Conservation (phyloP, 2,888 invertebrate species). For the Sphinx pinastri region DNA sequence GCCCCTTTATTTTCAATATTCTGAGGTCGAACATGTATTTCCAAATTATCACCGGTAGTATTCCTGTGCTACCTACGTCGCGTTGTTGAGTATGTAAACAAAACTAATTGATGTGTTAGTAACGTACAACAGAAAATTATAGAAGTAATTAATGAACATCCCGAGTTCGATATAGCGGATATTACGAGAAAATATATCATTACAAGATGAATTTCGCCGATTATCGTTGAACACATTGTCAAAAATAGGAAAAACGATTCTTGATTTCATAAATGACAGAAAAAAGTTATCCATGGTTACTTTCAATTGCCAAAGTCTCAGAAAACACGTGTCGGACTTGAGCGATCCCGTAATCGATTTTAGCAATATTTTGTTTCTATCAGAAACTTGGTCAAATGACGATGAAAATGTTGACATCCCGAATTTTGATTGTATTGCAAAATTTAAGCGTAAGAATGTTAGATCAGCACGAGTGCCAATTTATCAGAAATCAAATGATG, state of each 20-base stretch:
- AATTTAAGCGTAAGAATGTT: slow-evolving; percentile 22
- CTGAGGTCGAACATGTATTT: too few species aligned
- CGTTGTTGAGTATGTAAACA: too few species aligned
- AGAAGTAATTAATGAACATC: too few species aligned
- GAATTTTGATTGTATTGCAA: slow-evolving; percentile 23
- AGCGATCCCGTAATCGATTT: slow-evolving; percentile 21
- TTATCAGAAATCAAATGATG: slow-evolving; percentile 18
- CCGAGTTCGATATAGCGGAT: too few species aligned
- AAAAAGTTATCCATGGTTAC: slow-evolving; percentile 14
- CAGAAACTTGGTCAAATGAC: slow-evolving; percentile 16
- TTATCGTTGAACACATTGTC: neutral
- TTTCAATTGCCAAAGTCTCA: slow-evolving; percentile 24
- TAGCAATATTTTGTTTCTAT: slow-evolving; percentile 9
- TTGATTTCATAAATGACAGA: slow-evolving; percentile 19
- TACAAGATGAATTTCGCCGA: slow-evolving; percentile 23
- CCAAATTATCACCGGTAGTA: too few species aligned
- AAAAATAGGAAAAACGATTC: neutral
- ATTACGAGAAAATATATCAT: too few species aligned
- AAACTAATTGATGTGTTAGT: too few species aligned
- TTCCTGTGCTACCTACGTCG: too few species aligned
- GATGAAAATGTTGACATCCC: slow-evolving; percentile 13
- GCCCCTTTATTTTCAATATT: too few species aligned
- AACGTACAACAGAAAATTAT: too few species aligned
- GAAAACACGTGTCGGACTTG: too few species aligned
- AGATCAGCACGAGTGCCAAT: slow-evolving; percentile 21